Base-by-base conservation (phyloP, 2,888 invertebrate species). In the Agrotis ipsilon region DNA sequence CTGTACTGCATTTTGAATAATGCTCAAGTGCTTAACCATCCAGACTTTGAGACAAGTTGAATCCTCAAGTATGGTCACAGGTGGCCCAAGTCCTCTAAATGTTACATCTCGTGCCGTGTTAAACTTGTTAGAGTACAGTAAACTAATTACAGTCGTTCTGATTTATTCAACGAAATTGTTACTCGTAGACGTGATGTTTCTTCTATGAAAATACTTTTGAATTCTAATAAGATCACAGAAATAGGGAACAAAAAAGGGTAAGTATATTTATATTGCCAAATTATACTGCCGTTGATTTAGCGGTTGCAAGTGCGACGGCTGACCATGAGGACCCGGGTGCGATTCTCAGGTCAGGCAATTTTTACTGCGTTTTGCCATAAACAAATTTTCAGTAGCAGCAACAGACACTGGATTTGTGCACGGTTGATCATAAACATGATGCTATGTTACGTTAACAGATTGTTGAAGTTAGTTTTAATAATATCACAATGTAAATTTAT, bases 1-100 rank as follows among this genome's bases (percentile, higher is more conserved):
- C 3, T 19, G 21, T 13, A 58, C 9, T 68, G 19, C 49, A 78
- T 61, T 71, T 70, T 55, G 59, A 54, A 68, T 68, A 49, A 76
- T 69, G 19, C 14, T 43, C 19, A 18, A 39, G 43, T 21, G 45
- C 27, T 68, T 70, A 54, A 45, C 32, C n/a, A 51, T 39, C 32
- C 39, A 14, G 32, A 39, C 6, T 72, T 21, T 49, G 55, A 61
- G 39, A 43, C 18, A 66, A 59, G 39, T 66, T 52, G 9, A 60
- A 32, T 27, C 51, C 14, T 52, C 45, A 21, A 63, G 14, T 32
- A 5, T 19, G 63, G 19, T 52, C 58, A n/a, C 70, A 65, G 70
- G 54, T 75, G 80, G 39, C 27, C 18, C 16, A 19, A 6, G n/a
- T 1, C 13, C 21, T 46, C 48, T 39, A 76, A 62, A 63, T 58